Percentiles rank a stretch among this genome's conserved stretches.
phyloP scores from a whole-genome alignment of 2,113 vertebrate genomes.

The Silurus glanis region DNA sequence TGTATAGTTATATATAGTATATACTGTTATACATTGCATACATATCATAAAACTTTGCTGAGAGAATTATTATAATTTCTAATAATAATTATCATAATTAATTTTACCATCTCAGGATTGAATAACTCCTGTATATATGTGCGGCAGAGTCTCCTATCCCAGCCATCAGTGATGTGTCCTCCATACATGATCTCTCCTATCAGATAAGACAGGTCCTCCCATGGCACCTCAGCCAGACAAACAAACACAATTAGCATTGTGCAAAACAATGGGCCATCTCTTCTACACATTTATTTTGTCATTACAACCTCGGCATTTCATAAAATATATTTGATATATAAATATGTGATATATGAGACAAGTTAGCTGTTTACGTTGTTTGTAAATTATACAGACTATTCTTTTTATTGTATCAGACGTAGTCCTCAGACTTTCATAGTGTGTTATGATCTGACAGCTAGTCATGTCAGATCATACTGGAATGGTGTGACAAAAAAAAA shows the following conservation, averaged over 20 bases:
- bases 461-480: neutral
- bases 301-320: neutral
- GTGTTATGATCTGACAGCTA: slow-evolving; percentile 1
- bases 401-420: neutral
- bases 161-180: slow-evolving; percentile 77
- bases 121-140: slow-evolving; percentile 78
- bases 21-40: too few species aligned
- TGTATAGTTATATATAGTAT: too few species aligned
- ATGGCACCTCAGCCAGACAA: slow-evolving; percentile 65
- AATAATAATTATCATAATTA: neutral
- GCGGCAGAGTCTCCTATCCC: slow-evolving; percentile 76
- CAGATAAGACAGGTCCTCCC: slow-evolving; percentile 80
- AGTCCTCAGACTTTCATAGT: neutral
- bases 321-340: neutral
- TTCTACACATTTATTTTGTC: neutral
- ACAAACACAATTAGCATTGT: neutral
- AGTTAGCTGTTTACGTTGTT: neutral
- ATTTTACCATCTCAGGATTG: slow-evolving; percentile 75
- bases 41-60: neutral
- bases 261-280: neutral
- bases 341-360: neutral
- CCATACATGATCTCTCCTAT: slow-evolving; percentile 82
- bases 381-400: neutral
- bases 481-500: slow-evolving; percentile 13
- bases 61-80: neutral